Percentiles rank a stretch among this genome's conserved stretches.
Evolutionary conservation across 2,113 vertebrate genomes (phyloP).

Genomic region (Pseudolaguvia tuberculata): DNA sequence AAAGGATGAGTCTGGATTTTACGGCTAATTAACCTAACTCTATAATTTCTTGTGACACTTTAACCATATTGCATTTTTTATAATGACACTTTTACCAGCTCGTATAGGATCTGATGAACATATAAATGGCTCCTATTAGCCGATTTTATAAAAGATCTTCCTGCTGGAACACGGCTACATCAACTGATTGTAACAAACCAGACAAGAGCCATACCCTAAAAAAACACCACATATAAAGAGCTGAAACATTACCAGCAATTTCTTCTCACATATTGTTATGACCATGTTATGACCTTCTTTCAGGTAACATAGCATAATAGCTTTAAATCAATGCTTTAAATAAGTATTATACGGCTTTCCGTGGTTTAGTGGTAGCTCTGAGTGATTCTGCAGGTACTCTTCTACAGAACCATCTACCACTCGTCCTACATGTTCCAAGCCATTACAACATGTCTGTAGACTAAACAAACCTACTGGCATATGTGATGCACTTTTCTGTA

Average conservation of each 20-base stretch:
- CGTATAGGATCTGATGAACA: not conserved
- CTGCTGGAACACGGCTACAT: not conserved
- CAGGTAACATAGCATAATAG: not conserved
- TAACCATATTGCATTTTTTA: not conserved
- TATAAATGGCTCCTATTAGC: not conserved
- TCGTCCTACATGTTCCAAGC: not conserved
- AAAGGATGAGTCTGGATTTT: too few species aligned
- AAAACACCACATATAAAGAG: not conserved
- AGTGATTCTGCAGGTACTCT: not conserved
- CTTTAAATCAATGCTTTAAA: not conserved
- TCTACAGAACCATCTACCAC: not conserved
- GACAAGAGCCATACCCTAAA: not conserved
- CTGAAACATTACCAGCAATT: not conserved
- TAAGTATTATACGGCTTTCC: not conserved
- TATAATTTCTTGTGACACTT: not conserved
- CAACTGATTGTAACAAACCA: not conserved
- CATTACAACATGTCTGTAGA: not conserved
- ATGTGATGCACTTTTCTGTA: slow-evolving; percentile 1
- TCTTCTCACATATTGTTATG: not conserved
- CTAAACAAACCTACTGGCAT: not conserved
- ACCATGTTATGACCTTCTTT: not conserved
- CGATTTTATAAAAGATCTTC: not conserved
- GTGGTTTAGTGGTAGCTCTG: not conserved
- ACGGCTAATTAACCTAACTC: too few species aligned
- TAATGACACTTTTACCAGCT: not conserved